Evolutionary conservation across 2,113 vertebrate species (phyloP).

Genomic region (Platycercus adscitus): DNA sequence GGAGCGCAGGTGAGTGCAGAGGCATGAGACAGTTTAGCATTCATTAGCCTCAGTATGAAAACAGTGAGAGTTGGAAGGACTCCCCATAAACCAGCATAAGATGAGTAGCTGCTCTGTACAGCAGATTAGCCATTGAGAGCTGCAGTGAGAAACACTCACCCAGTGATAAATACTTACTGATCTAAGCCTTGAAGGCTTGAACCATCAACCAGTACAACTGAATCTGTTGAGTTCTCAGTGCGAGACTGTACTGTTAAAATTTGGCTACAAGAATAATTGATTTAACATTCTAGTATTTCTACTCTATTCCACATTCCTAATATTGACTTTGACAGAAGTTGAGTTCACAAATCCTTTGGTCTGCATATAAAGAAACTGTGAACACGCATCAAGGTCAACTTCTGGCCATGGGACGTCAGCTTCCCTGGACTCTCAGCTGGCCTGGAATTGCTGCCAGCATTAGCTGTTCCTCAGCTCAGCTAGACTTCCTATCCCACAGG

Average conservation of each 20-base stretch:
- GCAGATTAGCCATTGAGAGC: background rate
- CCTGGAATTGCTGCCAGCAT: constrained; percentile 20
- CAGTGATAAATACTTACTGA: background rate
- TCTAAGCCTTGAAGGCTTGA: background rate
- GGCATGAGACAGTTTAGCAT: background rate
- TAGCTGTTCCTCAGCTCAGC: constrained; percentile 17
- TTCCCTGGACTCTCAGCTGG: background rate
- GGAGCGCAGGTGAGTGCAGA: background rate
- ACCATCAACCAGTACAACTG: background rate
- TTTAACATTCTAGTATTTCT: background rate
- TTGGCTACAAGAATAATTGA: background rate
- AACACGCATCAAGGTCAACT: background rate
- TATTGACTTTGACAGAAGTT: background rate
- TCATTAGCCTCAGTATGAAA: background rate
- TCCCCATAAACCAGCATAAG: background rate
- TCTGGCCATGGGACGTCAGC: background rate
- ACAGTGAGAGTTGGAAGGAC: background rate
- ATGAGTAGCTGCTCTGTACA: background rate
- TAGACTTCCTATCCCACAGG: constrained; percentile 26
- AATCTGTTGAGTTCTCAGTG: background rate
- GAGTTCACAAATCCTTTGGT: background rate
- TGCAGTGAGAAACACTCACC: background rate
- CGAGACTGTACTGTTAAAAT: background rate
- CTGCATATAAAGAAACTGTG: background rate
- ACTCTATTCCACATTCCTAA: background rate